Base-by-base conservation (phyloP, 2,888 invertebrate species). In the Seladonia tumulorum region DNA sequence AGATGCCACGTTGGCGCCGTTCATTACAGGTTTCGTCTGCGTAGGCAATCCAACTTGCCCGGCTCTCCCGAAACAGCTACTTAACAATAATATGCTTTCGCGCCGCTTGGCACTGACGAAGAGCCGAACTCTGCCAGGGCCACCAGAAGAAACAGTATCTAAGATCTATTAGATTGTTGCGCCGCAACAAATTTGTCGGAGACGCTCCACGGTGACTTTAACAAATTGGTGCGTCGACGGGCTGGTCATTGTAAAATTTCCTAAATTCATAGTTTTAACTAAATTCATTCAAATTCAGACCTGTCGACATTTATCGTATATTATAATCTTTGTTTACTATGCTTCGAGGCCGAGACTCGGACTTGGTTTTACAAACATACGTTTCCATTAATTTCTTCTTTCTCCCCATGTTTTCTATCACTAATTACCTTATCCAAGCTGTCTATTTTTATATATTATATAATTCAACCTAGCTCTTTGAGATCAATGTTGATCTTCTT, bases 41-140 rank as follows among this genome's bases (percentile, higher is more conserved):
- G 68, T 16, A 57, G 49, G 49, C 79, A n/a, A 76, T 68, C 71
- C 70, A 29, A 66, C 39, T 53, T 29, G 68, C n/a, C 39, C 22
- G 14, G 60, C 53, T 10, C 72, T 85, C 35, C 76, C 76, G 76
- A 83, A 53, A 68, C 10, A 39, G 39, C 68, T 83, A 76, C 83
- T 83, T 83, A 83, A 83, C 76, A 77, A 76, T 76, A 76, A 83
- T 85, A 79, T 60, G 83, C 79, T 83, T 76, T 76, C 83, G 18
- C 76, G 29, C 29, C 60, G 60, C 12, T 74, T 85, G 85, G 79
- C 85, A 83, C 68, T 75, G 72, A 49, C 25, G 47, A 25, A 42
- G 72, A 73, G n/a, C n/a, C 76, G 60, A 79, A 73, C 49, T 63
- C 76, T 83, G 85, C 75, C 85, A 85, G 70, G 16, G 22, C 49